Evolutionary conservation across 2,888 invertebrate genomes (phyloP), one percentile per base, ranked within the genome.

Genomic region (Lycaena phlaeas): DNA sequence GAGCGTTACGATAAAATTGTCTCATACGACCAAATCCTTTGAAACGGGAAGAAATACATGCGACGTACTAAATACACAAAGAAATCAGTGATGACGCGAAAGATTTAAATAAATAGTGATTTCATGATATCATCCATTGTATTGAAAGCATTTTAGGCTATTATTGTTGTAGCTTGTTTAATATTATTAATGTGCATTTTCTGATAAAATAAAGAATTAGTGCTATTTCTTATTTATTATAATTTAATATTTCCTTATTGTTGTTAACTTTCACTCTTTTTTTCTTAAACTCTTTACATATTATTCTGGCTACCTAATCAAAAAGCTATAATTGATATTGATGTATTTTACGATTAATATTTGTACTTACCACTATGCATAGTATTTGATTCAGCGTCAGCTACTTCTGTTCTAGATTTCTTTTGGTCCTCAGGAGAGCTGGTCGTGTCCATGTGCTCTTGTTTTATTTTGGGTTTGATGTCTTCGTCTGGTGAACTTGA

Each of bases 331-430:
- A n/a, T n/a, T n/a, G n/a, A n/a, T n/a, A n/a, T n/a, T n/a, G n/a
- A n/a, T n/a, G n/a, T n/a, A n/a, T n/a, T n/a, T n/a, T n/a, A n/a
- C n/a, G n/a, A n/a, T n/a, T n/a, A n/a, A n/a, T n/a, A n/a, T n/a
- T n/a, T n/a, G n/a, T n/a, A 85, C 92, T 92, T 74, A 95, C 95
- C 95, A 82, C 94, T 94, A 76, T 94, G 93, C 79, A 93, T 92
- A 43, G 95, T 95, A 68, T 95, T 95, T 22, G 94, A 93, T 72
- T 95, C 95, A 36, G 95, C 95, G 68, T 95, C 95, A 46, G 90
- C 93, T 25, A 92, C 89, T 75, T 92, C 93, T 40, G 92, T 92
- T 65, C 94, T 88, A 27, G 89, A 88, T 60, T 93, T 92, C 71
- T 93, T 93, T 50, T 88, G 85, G 50, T 87, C 87, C 55, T 89